These are phyloP conservation scores for Pterostichus niger DNA, from an alignment of 2,888 invertebrate genomes.

Conservation along the genomic window DNA sequence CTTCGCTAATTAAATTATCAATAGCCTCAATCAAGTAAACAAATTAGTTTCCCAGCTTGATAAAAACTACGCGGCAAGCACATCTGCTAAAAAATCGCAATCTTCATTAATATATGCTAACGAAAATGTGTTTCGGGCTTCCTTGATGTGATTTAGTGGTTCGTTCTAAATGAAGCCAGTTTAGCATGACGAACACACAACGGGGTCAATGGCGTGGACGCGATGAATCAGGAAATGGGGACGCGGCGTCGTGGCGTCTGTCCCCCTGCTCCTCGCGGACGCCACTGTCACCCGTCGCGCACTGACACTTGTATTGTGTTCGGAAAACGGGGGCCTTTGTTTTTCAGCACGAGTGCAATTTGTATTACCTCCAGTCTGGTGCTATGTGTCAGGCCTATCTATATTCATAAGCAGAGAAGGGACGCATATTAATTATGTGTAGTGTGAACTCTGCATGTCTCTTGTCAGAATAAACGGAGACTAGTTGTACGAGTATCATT, in stretches of 20 bases:
- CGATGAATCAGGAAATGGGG: slow-evolving; percentile 77
- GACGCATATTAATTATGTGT: slow-evolving; percentile 55
- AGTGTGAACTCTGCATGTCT: slow-evolving; percentile 5
- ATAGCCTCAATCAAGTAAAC: slow-evolving; percentile 4
- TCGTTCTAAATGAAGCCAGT: slow-evolving; percentile 74
- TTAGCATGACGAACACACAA: slow-evolving; percentile 73
- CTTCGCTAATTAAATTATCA: slow-evolving; percentile 16
- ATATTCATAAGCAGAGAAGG: slow-evolving; percentile 55
- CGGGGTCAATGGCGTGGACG: slow-evolving; percentile 77
- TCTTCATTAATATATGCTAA: slow-evolving; percentile 62
- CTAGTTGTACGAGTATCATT: not conserved
- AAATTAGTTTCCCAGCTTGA: slow-evolving; percentile 11
- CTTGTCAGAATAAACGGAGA: not conserved
- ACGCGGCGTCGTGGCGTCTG: slow-evolving; percentile 66
- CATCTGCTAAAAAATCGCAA: slow-evolving; percentile 21
- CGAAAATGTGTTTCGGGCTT: slow-evolving; percentile 67
- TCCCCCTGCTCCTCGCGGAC: slow-evolving; percentile 66
- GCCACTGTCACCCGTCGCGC: slow-evolving; percentile 71
- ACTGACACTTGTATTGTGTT: slow-evolving; percentile 73
- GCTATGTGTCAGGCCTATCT: slow-evolving; percentile 46
- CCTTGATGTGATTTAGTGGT: slow-evolving; percentile 74
- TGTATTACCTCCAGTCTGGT: slow-evolving; percentile 68
- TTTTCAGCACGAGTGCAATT: slow-evolving; percentile 73
- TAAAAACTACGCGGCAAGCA: not conserved
- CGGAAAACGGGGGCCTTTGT: slow-evolving; percentile 73